These are phyloP conservation scores for Paguma larvata DNA, from an alignment of 2,797 vertebrate species.

Conservation along the genomic window DNA sequence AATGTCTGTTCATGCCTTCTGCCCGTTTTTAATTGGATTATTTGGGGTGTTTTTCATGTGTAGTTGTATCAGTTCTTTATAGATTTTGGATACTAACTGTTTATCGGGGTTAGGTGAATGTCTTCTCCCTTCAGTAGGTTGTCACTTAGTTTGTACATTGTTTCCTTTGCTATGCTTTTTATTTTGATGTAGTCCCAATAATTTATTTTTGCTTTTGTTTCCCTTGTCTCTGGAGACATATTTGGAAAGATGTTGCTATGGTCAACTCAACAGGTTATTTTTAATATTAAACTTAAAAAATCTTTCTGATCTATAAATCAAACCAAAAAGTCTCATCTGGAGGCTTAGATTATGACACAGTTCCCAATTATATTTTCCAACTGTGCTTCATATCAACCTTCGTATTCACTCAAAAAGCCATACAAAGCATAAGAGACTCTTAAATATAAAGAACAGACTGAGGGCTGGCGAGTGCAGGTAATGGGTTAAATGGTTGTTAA, in stretches of 20 bases:
- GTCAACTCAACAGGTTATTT: background rate
- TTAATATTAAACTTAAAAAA: constrained; percentile 30
- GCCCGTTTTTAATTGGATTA: background rate
- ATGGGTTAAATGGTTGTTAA: too few species aligned
- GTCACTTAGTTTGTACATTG: background rate
- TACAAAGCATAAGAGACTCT: too few species aligned
- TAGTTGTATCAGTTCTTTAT: background rate
- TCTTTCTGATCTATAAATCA: background rate
- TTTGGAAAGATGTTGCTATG: background rate
- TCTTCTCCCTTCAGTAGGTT: background rate
- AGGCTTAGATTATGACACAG: background rate
- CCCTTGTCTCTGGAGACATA: background rate
- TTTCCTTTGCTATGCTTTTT: background rate
- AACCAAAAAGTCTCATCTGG: background rate
- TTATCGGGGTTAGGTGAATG: too few species aligned
- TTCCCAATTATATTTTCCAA: background rate
- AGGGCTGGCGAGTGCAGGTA: too few species aligned
- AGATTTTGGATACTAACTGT: background rate
- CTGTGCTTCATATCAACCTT: background rate
- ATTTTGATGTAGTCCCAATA: background rate
- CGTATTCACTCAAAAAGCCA: background rate
- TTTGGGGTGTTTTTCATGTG: background rate
- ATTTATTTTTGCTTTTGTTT: background rate
- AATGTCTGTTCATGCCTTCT: background rate
- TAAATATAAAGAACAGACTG: too few species aligned